Base-by-base conservation (phyloP, 2,797 vertebrate genomes). In the Nannoperca obscura region DNA sequence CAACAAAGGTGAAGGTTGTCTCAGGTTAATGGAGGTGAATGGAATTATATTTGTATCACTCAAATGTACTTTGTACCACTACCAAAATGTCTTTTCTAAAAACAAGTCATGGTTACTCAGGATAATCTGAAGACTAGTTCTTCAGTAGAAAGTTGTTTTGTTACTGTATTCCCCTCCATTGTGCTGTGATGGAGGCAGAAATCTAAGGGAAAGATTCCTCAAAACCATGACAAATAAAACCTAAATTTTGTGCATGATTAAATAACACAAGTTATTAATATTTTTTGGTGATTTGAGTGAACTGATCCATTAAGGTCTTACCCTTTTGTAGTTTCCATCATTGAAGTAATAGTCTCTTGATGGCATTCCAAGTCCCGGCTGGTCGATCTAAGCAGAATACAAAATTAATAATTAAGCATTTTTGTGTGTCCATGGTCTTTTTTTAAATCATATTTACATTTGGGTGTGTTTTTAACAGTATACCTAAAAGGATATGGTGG, bases 331-430 rank as follows among this genome's bases (percentile, higher is more conserved):
- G 91, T 93, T 96, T 78, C 96, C 96, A 83, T 96, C 94, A 1
- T 95, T 97, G 61, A 97, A 97, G 85, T 99, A 99, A 91, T 98
- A 97, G 75, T 99, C 97, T 83, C 97, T 96, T 44, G 97, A 97
- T 1, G 97, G 98, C 97, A 99, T 99, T 76, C 98, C 98, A 73
- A 99, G 87, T 44, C 93, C 95, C 8, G 98, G 97, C 88, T 99
- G 97, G 92, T 99, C 98, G 77, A 99, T 96, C 98, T 99, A 92
- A 86, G 4, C 64, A 19, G 46, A 82, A 86, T 1, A 67, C 5
- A 80, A 70, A 11, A 86, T 53, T 22, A 65, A 13, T 7, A 63
- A 19, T 52, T 30, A 36, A 38, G 5, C 3, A 55, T 50, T 11
- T 66, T 50, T 49, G 8, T 8, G 67, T 38, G 2, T 36, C 49